A percentile compares a stretch with the other conserved stretches of the same genome.
These are phyloP conservation scores for Syngnathus rostellatus DNA, from an alignment of 2,797 vertebrate species.

Conservation along the genomic window DNA sequence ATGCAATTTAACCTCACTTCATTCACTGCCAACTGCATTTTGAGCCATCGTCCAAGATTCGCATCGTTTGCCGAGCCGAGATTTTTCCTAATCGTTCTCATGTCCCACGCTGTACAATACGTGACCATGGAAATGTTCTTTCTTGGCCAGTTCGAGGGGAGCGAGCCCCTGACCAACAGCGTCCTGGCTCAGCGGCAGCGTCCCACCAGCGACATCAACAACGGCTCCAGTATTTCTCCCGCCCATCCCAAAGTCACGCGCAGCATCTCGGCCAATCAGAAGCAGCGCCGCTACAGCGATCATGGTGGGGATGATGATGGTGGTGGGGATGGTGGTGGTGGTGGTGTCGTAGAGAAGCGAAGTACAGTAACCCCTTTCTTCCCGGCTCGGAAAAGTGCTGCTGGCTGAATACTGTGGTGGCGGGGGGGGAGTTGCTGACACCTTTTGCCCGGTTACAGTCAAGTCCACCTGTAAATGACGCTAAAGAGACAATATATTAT, in stretches of 20 bases:
- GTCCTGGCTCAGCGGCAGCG: conserved; percentile 85
- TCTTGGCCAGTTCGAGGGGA: conserved; percentile 83
- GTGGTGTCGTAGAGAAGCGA: conserved; percentile 69
- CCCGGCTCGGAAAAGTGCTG: conserved; percentile 63
- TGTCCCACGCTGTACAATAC: not conserved
- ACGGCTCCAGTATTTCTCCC: conserved; percentile 90
- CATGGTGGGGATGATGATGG: conserved; percentile 70
- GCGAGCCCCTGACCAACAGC: conserved; percentile 83
- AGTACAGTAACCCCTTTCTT: conserved; percentile 65
- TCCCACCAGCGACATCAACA: conserved; percentile 95
- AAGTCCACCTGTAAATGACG: not conserved
- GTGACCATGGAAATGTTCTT: not conserved
- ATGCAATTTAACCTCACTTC: not conserved
- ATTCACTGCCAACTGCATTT: not conserved
- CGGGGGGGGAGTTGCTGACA: conserved; percentile 48
- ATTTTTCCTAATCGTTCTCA: too few species aligned
- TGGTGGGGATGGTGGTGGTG: conserved; percentile 55
- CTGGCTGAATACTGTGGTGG: conserved; percentile 42
- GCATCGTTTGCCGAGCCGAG: too few species aligned
- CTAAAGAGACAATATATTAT: too few species aligned
- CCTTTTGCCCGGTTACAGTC: conserved; percentile 9
- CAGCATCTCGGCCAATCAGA: conserved; percentile 95
- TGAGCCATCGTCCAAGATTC: too few species aligned
- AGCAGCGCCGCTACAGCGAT: conserved; percentile 75
- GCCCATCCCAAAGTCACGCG: conserved; percentile 96